Evolutionary conservation across 2,113 vertebrate species (phyloP).

Genomic region (Euleptes europaea): DNA sequence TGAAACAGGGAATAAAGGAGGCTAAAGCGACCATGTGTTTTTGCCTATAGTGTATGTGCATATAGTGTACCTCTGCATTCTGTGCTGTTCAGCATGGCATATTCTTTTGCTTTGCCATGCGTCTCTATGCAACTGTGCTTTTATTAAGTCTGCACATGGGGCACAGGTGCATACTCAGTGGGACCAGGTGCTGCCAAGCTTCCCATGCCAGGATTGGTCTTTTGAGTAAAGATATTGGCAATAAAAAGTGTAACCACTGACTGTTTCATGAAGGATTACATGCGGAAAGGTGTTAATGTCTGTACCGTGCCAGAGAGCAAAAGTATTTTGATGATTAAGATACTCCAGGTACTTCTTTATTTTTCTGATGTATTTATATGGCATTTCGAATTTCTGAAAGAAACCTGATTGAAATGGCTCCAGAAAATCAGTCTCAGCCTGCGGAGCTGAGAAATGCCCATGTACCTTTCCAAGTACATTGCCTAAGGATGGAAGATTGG

Average conservation of each 20-base stretch:
- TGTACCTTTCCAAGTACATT: too few relatives aligned
- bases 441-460: too few relatives aligned
- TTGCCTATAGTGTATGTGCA: too few relatives aligned
- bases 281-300: background rate
- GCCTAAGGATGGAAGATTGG: too few relatives aligned
- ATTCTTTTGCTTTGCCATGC: background rate
- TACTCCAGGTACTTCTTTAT: background rate
- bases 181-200: background rate
- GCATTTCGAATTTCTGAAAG: too few relatives aligned
- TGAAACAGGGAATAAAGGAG: too few relatives aligned
- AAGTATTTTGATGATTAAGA: background rate
- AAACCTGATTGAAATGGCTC: too few relatives aligned
- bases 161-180: background rate
- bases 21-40: too few relatives aligned
- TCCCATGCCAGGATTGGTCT: background rate
- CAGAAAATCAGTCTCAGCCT: too few relatives aligned
- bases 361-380: too few relatives aligned
- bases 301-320: background rate
- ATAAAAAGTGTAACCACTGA: background rate
- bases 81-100: background rate
- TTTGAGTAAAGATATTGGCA: conserved; percentile 14
- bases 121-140: background rate
- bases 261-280: background rate
- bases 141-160: background rate
- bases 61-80: background rate